Evolutionary conservation across 2,113 vertebrate species (phyloP).

Genomic region (Stigmatopora argus): DNA sequence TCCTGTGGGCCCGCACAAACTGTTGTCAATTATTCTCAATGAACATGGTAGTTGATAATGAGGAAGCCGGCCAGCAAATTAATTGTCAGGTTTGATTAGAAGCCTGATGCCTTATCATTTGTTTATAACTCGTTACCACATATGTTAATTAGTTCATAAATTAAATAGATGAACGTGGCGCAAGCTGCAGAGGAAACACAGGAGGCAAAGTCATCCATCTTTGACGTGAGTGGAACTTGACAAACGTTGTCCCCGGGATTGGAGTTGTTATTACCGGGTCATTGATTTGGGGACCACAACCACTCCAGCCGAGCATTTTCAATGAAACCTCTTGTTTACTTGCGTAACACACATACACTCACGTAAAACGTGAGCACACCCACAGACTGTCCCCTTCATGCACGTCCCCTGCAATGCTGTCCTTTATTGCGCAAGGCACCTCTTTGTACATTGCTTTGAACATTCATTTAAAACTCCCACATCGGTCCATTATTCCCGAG

Average conservation of each 20-base stretch:
- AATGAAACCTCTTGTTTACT: constrained; percentile 62
- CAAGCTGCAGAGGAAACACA: constrained; percentile 41
- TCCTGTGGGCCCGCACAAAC: constrained; percentile 51
- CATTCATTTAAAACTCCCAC: constrained; percentile 50
- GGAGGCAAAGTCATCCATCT: constrained; percentile 62
- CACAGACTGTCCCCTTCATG: constrained; percentile 33
- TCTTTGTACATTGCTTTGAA: constrained; percentile 49
- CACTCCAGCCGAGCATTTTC: constrained; percentile 47
- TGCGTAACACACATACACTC: constrained; percentile 23
- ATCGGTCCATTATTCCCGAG: constrained; percentile 40
- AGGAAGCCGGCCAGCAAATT: constrained; percentile 74
- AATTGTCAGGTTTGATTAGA: constrained; percentile 76
- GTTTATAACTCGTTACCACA: constrained; percentile 74
- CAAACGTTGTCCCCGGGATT: constrained; percentile 69
- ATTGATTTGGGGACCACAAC: constrained; percentile 64
- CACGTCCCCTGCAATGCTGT: constrained; percentile 56
- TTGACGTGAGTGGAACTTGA: constrained; percentile 58
- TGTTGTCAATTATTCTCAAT: constrained; percentile 65
- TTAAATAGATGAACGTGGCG: constrained; percentile 65
- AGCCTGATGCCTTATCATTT: constrained; percentile 76
- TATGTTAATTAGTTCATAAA: constrained; percentile 75
- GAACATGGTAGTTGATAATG: constrained; percentile 69
- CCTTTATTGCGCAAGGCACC: constrained; percentile 52
- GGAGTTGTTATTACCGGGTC: constrained; percentile 68
- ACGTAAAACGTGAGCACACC: neutral